Percentiles rank a stretch among this genome's conserved stretches.
Conservation (phyloP, 2,113 vertebrate genomes). For the Thryonomys swinderianus region DNA sequence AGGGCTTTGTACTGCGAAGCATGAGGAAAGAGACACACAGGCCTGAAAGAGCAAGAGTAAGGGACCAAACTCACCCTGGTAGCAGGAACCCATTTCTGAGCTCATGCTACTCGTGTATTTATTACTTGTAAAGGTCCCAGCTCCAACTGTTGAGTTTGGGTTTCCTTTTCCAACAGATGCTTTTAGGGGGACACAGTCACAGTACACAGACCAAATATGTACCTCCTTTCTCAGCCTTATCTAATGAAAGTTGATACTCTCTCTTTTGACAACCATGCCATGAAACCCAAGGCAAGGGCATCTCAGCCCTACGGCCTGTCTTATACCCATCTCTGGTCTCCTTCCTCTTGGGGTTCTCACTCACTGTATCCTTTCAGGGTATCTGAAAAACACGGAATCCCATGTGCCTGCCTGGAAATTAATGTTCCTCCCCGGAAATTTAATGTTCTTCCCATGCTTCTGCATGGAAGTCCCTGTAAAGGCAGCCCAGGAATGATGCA, state of each 20-base stretch:
- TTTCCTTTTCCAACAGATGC: background rate
- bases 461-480: background rate
- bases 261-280: background rate
- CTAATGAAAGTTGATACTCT: too few species aligned
- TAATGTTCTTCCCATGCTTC: background rate
- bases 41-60: background rate
- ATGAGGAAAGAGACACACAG: background rate
- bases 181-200: background rate
- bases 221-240: background rate
- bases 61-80: background rate
- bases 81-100: background rate
- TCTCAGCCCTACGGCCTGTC: rapidly evolving
- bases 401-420: background rate
- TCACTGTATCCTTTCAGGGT: background rate
- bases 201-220: background rate
- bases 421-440: too few species aligned
- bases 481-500: background rate
- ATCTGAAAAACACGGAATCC: background rate
- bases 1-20: too few species aligned
- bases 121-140: background rate
- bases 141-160: background rate
- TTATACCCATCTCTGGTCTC: background rate
- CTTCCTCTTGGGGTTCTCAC: background rate
- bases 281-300: background rate
- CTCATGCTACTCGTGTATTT: background rate